phyloP scores from a whole-genome alignment of 2,888 invertebrate genomes.

The Cataglyphis livida region DNA sequence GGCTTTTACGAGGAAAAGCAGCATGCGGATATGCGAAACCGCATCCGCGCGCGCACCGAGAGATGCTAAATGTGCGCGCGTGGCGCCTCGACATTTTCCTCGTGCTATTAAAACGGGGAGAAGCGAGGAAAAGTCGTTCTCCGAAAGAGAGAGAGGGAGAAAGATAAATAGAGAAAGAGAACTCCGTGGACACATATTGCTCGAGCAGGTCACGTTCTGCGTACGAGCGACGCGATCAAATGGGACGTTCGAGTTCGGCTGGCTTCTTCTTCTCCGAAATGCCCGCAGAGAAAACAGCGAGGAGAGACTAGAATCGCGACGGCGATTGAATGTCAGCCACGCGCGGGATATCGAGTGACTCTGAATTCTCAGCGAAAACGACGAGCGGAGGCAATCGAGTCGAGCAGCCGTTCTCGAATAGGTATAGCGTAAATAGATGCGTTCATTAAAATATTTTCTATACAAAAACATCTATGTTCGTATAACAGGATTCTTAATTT shows the following conservation, averaged over 20 bases:
- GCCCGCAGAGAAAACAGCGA: slow-evolving; percentile 44
- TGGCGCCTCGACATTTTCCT: slow-evolving; percentile 32
- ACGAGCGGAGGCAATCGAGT: slow-evolving; percentile 27
- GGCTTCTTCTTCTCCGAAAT: slow-evolving; percentile 46
- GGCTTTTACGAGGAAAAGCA: slow-evolving; percentile 38
- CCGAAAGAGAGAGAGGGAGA: background rate
- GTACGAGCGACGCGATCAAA: slow-evolving; percentile 52
- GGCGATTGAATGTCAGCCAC: slow-evolving; percentile 76
- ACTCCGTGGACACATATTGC: slow-evolving; percentile 14
- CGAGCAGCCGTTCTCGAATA: slow-evolving; percentile 15
- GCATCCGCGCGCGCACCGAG: slow-evolving; percentile 26
- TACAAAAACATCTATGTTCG: background rate
- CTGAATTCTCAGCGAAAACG: slow-evolving; percentile 66
- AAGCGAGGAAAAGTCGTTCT: slow-evolving; percentile 27
- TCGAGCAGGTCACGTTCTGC: slow-evolving; percentile 44
- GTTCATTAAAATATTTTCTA: slow-evolving; percentile 5
- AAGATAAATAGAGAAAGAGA: slow-evolving; percentile 3
- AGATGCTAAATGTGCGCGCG: slow-evolving; percentile 28
- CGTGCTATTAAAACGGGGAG: slow-evolving; percentile 25
- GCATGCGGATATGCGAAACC: slow-evolving; percentile 48
- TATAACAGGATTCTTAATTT: background rate
- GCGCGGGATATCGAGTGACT: slow-evolving; percentile 76
- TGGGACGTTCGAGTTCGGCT: slow-evolving; percentile 37
- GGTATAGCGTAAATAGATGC: slow-evolving; percentile 7
- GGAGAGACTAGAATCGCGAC: slow-evolving; percentile 43